phyloP scores from a whole-genome alignment of 2,888 invertebrate species.

The Lagria hirta region DNA sequence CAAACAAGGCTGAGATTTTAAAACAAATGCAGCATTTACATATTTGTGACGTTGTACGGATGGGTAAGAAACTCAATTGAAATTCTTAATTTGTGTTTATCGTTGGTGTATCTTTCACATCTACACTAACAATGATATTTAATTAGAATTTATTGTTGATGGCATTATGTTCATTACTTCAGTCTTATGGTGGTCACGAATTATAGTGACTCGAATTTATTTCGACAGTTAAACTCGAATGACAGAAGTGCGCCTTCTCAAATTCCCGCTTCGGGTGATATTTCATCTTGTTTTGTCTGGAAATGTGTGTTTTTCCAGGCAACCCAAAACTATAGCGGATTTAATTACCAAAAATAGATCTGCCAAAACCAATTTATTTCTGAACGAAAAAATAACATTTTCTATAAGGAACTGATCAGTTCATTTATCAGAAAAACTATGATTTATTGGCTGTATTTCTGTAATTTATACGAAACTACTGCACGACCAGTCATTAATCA shows the following conservation, averaged over 20 bases:
- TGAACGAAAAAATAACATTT: constrained; percentile 13
- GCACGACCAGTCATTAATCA: constrained; percentile 22
- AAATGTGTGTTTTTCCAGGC: constrained; percentile 8
- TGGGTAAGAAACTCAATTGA: too few relatives aligned
- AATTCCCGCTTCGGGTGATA: constrained; percentile 8
- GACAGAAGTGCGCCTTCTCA: constrained; percentile 2
- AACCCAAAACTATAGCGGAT: constrained; percentile 11
- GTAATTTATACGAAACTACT: constrained; percentile 22
- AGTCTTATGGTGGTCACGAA: constrained; percentile 16
- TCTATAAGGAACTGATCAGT: constrained; percentile 22
- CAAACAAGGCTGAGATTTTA: too few relatives aligned
- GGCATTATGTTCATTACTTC: too few relatives aligned
- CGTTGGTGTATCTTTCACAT: too few relatives aligned
- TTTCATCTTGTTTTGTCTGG: constrained; percentile 18
- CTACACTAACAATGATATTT: constrained; percentile 4
- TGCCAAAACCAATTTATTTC: constrained; percentile 14
- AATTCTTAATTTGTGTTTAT: too few relatives aligned
- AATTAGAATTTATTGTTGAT: constrained; percentile 6
- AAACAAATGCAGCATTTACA: too few relatives aligned
- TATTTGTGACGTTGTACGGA: too few relatives aligned
- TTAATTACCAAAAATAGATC: constrained; percentile 7
- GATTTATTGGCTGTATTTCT: constrained; percentile 18
- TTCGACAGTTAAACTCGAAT: constrained; percentile 10
- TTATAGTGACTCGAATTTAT: constrained; percentile 9
- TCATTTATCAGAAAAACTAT: constrained; percentile 25